Base-by-base conservation (phyloP, 2,888 invertebrate species). In the Ophioninae sp. region DNA sequence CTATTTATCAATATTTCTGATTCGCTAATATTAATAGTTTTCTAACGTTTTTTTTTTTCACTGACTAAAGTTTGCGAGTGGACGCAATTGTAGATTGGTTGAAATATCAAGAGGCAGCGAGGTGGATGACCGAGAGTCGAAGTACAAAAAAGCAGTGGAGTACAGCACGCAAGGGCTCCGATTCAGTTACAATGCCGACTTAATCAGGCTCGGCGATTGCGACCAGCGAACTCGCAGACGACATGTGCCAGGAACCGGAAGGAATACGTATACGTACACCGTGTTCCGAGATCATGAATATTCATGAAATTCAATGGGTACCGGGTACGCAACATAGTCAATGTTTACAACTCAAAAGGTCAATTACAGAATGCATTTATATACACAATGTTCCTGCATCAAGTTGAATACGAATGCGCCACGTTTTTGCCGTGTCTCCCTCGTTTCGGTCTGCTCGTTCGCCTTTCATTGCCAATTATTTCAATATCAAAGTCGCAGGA, bases 151-250 rank as follows among this genome's bases (percentile, higher is more conserved):
- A 39, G 8, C 39, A 17, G 17, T 8, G 23, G 17, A 23, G 44
- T 51, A 68, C 6, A 10, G 10, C 23, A 23, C 22, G 68, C 39
- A 64, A 74, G 77, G 74, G 77, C 73, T 61, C 68, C 63, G 58
- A 76, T 23, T 56, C 73, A 80, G 71, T 78, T 80, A 83, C 73
- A 83, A 80, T 81, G 72, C 41, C 65, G 83, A 78, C 77, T 80
- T 74, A 83, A 83, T 83, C 77, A 81, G 78, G 69, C 77, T 69
- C 80, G 65, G 83, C 61, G 74, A 83, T 81, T 83, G 83, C 78
- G 59, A 81, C 77, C 56, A 51, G 44, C 56, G 17, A 20, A 58
- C 58, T n/a, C 13, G 59, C 72, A 13, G n/a, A 71, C 67, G 75
- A 72, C 82, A 83, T 83, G 59, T 79, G 82, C 77, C n/a, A 44